These are phyloP conservation scores for Patiria miniata DNA, from an alignment of 35 echinoderm and acorn worm species.

Conservation along the genomic window DNA sequence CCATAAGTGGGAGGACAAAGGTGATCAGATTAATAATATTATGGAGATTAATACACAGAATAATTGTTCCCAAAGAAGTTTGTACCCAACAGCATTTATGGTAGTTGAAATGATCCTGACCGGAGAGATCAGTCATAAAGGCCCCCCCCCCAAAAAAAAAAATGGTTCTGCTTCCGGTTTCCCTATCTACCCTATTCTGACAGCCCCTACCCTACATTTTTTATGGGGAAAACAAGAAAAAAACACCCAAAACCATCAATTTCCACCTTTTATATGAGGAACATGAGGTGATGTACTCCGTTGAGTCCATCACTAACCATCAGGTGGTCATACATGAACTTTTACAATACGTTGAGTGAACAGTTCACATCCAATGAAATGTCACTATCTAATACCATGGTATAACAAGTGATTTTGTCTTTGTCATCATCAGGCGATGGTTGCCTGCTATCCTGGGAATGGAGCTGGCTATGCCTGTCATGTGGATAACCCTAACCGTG, in stretches of 20 bases:
- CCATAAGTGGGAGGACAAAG: slow-evolving; percentile 86
- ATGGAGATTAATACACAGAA: background rate
- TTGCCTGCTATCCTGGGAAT: slow-evolving; percentile 91
- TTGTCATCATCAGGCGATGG: slow-evolving; percentile 73
- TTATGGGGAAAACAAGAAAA: too few relatives aligned
- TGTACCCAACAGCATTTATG: background rate
- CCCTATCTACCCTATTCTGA: too few relatives aligned
- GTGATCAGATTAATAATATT: slow-evolving; percentile 33
- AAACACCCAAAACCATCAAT: too few relatives aligned
- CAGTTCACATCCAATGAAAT: too few relatives aligned
- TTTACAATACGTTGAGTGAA: too few relatives aligned
- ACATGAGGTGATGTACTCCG: too few relatives aligned
- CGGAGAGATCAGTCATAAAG: background rate
- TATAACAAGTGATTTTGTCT: background rate
- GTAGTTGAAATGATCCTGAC: background rate
- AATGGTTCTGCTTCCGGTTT: too few relatives aligned
- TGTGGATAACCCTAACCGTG: slow-evolving; percentile 94
- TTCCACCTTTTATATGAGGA: too few relatives aligned
- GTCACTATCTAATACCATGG: too few relatives aligned
- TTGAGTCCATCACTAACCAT: background rate
- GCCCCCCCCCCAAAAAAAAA: too few relatives aligned
- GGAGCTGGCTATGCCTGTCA: slow-evolving; percentile 91
- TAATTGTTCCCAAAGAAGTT: background rate
- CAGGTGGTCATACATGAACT: too few relatives aligned
- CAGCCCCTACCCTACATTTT: too few relatives aligned